Evolutionary conservation across 2,113 vertebrate genomes (phyloP).

Genomic region (Panurus biarmicus): DNA sequence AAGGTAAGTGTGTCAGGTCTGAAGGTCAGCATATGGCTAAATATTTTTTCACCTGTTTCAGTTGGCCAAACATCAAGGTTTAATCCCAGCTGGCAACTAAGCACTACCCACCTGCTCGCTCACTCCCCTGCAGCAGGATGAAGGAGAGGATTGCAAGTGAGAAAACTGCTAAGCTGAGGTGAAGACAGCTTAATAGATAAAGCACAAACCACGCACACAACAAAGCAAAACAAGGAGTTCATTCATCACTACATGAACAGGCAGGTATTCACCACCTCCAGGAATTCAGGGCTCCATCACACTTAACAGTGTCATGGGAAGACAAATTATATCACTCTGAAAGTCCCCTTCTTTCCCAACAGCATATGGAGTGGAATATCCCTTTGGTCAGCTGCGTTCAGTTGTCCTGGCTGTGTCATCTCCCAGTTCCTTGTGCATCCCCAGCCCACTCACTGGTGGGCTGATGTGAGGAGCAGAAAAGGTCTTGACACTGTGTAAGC

Average conservation of each 20-base stretch:
- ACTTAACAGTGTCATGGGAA: fast-evolving
- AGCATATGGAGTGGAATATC: neutral
- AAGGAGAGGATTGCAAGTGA: neutral
- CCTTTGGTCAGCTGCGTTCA: neutral
- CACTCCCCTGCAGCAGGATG: neutral
- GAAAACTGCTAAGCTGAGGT: neutral
- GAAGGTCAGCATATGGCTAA: neutral
- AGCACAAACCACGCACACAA: neutral
- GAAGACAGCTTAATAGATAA: neutral
- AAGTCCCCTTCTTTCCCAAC: neutral
- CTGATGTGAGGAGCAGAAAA: neutral
- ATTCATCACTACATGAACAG: neutral
- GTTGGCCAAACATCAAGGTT: neutral
- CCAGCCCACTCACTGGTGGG: neutral
- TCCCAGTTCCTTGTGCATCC: neutral
- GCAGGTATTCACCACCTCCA: neutral
- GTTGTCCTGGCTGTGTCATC: neutral
- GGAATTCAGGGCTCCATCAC: neutral
- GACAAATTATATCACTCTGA: neutral
- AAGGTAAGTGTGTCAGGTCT: neutral
- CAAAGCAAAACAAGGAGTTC: neutral
- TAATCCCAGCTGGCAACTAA: neutral
- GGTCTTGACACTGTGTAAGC: neutral
- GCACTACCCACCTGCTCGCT: neutral
- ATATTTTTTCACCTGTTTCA: neutral